These are phyloP conservation scores for Danio aesculapii DNA, from an alignment of 2,797 vertebrate genomes.

Conservation along the genomic window DNA sequence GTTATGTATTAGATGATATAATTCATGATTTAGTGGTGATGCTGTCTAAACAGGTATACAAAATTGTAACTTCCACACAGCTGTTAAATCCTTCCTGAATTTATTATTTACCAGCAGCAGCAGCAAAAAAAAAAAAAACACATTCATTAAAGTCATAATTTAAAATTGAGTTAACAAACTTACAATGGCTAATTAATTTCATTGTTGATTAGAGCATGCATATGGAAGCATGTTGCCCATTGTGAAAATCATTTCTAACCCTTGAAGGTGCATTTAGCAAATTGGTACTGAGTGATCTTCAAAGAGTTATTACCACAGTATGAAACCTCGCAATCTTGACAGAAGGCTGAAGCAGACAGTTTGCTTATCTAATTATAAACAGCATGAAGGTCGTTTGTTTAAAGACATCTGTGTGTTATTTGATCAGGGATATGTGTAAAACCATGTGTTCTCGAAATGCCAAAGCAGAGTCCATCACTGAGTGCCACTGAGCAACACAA, in stretches of 20 bases:
- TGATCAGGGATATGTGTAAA: not conserved
- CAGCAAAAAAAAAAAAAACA: not conserved
- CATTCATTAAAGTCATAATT: not conserved
- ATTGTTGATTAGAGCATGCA: conserved; percentile 17
- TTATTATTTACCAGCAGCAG: not conserved
- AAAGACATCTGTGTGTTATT: conserved; percentile 36
- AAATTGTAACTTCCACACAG: not conserved
- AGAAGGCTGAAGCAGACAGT: not conserved
- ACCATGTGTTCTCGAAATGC: not conserved
- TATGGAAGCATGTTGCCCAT: not conserved
- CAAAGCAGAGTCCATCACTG: not conserved
- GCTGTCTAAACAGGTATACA: not conserved
- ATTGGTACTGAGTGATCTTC: not conserved
- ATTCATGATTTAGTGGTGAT: not conserved
- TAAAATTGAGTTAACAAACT: not conserved
- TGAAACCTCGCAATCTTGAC: conserved; percentile 11
- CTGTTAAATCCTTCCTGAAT: not conserved
- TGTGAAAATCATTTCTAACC: conserved; percentile 1
- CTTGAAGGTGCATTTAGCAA: conserved; percentile 11
- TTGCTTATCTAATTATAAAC: conserved; percentile 41
- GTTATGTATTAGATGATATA: not conserved
- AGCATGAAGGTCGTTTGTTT: conserved; percentile 23
- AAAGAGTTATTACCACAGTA: conserved; percentile 19
- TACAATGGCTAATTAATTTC: not conserved
- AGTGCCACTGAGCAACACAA: not conserved